Conservation (phyloP, 2,797 vertebrate genomes). For the Urophycis tenuis region DNA sequence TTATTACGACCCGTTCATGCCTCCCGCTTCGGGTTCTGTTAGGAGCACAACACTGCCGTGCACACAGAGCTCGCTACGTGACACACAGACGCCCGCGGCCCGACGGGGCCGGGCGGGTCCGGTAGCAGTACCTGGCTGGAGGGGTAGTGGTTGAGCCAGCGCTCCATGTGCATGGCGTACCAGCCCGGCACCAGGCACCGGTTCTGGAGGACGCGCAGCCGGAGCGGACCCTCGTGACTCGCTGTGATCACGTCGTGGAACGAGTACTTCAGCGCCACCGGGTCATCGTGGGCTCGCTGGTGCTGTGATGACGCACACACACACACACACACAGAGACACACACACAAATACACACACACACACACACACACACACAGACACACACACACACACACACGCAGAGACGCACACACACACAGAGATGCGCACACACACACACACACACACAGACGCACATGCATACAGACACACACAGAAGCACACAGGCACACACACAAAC, state of each 20-base stretch:
- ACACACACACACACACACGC: background rate
- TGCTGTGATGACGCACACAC: slow-evolving; percentile 68
- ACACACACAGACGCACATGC: too few relatives aligned
- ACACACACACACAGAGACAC: background rate
- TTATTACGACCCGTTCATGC: too few relatives aligned
- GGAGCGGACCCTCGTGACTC: slow-evolving; percentile 69
- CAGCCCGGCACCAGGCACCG: slow-evolving; percentile 93
- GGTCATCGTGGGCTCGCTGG: slow-evolving; percentile 94
- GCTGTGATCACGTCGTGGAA: slow-evolving; percentile 94
- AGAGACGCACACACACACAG: too few relatives aligned
- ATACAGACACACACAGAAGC: too few relatives aligned
- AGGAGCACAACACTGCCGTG: too few relatives aligned
- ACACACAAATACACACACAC: too few relatives aligned
- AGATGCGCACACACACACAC: too few relatives aligned
- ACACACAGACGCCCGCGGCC: slow-evolving; percentile 6
- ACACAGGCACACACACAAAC: too few relatives aligned
- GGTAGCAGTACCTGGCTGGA: slow-evolving; percentile 82
- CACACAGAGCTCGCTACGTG: too few relatives aligned
- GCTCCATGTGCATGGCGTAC: slow-evolving; percentile 91
- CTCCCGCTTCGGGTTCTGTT: too few relatives aligned
- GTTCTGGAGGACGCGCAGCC: slow-evolving; percentile 86
- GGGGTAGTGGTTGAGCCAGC: slow-evolving; percentile 91
- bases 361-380: too few relatives aligned
- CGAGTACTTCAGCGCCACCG: slow-evolving; percentile 89
- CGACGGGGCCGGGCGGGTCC: too few relatives aligned